A percentile compares a stretch with the other conserved stretches of the same genome.
Conservation (phyloP, 2,113 vertebrate genomes). For the Nothoprocta perdicaria region DNA sequence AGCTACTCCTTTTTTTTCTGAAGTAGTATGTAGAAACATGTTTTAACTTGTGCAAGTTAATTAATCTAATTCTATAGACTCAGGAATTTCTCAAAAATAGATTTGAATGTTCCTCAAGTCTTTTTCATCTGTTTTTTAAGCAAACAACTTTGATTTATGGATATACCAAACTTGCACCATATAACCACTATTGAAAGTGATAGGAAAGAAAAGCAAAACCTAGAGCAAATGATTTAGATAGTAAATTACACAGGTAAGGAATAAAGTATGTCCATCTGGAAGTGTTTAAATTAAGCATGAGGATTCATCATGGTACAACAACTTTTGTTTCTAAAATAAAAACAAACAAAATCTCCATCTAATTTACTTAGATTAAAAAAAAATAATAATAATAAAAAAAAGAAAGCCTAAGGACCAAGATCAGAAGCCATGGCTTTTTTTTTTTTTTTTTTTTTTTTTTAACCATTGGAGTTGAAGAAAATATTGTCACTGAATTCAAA, state of each 20-base stretch:
- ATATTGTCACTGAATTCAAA: not conserved
- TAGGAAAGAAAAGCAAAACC: not conserved
- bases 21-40: not conserved
- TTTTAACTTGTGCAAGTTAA: not conserved
- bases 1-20: not conserved
- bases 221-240: not conserved
- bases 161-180: not conserved
- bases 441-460: not conserved
- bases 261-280: not conserved
- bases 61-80: not conserved
- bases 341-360: not conserved
- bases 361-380: not conserved
- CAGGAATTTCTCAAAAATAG: not conserved
- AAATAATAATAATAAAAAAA: not conserved
- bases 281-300: not conserved
- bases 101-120: not conserved
- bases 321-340: not conserved
- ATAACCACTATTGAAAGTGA: not conserved
- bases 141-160: not conserved
- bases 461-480: not conserved
- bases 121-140: not conserved
- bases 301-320: not conserved
- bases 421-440: not conserved
- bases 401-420: not conserved
- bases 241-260: not conserved